Base-by-base conservation (phyloP, 2,888 invertebrate genomes). In the Smittia sp. region DNA sequence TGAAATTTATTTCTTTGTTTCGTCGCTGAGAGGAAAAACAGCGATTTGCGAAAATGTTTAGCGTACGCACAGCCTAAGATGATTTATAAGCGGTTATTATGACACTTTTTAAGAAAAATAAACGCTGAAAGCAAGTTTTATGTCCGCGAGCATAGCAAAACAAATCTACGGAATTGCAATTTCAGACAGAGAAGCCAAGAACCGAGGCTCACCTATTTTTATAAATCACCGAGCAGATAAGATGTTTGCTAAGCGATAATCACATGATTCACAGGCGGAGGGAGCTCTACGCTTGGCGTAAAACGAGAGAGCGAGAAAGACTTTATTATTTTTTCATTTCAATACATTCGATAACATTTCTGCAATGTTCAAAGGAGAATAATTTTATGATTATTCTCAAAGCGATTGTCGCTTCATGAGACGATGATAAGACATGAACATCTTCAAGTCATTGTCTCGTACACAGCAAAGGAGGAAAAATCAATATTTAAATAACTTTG, bases 1-100 rank as follows among this genome's bases (percentile, higher is more conserved):
- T 46, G 15, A 46, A 58, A 18, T 58, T 58, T 58, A n/a, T 58
- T 58, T 58, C 58, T 58, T 58, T 58, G 58, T 58, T 58, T 58
- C 18, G 52, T 18, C 15, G 18, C n/a, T 15, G 18, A 46, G 18
- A 46, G n/a, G 52, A 46, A 18, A 58, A 58, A 58, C 15, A 46
- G 15, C 46, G 15, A 46, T 58, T 58, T 20, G 22, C 9, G 22
- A 58, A 58, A n/a, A 58, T 18, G 7, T 18, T 22, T 7, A 32
- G 41, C 69, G 52, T 32, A 69, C 69, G 69, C 69, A 69, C 27
- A 27, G 24, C 25, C 41, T 69, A 69, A 69, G 46, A 32, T 69
- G 46, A 69, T 69, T 69, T 54, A 41, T 32, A 39, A 15, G 15
- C 41, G 15, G 20, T 1, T 69, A 69, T 69, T 69, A 69, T 69